Base-by-base conservation (phyloP, 2,888 invertebrate species). In the Lasioglossum leucozonium region DNA sequence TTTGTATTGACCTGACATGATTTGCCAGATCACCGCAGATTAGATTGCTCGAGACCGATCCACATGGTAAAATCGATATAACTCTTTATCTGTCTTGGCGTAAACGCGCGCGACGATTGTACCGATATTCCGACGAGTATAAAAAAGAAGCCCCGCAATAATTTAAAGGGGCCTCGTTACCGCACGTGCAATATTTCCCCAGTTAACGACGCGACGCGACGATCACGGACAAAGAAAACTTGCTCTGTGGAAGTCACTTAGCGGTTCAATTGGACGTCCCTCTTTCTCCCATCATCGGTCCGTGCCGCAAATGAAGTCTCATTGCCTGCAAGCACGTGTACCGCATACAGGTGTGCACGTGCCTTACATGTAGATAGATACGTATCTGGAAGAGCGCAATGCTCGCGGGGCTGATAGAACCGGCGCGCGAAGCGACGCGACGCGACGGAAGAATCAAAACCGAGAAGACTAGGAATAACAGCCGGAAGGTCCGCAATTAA, bases 401-500 rank as follows among this genome's bases (percentile, higher is more conserved):
- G 51, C 22, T 51, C 22, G 51, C 51, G 22, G 22, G 51, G 22
- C 51, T 22, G 22, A 51, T n/a, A 22, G 51, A 22, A 51, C 51
- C 51, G 8, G 22, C n/a, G n/a, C n/a, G n/a, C n/a, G n/a, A n/a
- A n/a, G n/a, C n/a, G n/a, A n/a, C 18, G 1, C 47, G 47, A 4
- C 51, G n/a, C 55, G 37, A 10, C 16, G 40, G 47, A 69, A 51
- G 76, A 37, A 84, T 81, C 73, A 76, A 78, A 85, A 62, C 30
- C 62, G 73, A 67, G 62, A 73, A 79, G 77, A 72, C 72, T 22
- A 26, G 62, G 26, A 42, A 44, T 47, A 74, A 87, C 76, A 80
- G 81, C 75, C 73, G 87, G 75, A 85, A 82, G 85, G 86, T 81
- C 65, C 88, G 84, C 84, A 90, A 93, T 93, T 94, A 93, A 94